Percentiles rank a stretch among this genome's conserved stretches.
These are phyloP conservation scores for Prinia subflava DNA, from an alignment of 2,113 vertebrate genomes.

Conservation along the genomic window DNA sequence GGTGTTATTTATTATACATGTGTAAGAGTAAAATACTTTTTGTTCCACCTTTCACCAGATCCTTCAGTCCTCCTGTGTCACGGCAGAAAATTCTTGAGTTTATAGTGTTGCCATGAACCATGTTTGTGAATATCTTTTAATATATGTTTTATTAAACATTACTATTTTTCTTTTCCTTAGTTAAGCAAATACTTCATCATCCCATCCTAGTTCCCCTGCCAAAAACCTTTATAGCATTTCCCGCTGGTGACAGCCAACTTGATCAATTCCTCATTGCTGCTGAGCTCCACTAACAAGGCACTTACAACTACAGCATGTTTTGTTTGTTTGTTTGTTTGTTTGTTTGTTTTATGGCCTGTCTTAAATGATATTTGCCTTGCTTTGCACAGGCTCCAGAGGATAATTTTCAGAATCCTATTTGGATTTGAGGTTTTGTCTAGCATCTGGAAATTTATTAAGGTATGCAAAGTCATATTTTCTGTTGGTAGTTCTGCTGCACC, in stretches of 20 bases:
- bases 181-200: not conserved
- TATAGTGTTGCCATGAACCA: not conserved
- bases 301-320: not conserved
- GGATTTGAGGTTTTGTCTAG: not conserved
- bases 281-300: not conserved
- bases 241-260: not conserved
- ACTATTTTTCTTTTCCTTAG: not conserved
- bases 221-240: not conserved
- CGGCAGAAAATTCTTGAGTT: not conserved
- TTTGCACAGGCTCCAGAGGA: not conserved
- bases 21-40: not conserved
- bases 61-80: not conserved
- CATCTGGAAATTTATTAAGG: not conserved
- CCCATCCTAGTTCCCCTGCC: not conserved
- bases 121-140: not conserved
- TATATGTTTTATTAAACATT: not conserved
- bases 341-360: not conserved
- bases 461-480: not conserved
- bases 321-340: fast-evolving
- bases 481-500: not conserved
- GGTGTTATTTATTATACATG: not conserved
- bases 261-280: not conserved
- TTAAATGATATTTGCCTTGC: not conserved
- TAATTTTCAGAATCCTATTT: not conserved
- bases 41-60: not conserved